Conservation (phyloP, 2,113 vertebrate species). For the Glaucomys volans region DNA sequence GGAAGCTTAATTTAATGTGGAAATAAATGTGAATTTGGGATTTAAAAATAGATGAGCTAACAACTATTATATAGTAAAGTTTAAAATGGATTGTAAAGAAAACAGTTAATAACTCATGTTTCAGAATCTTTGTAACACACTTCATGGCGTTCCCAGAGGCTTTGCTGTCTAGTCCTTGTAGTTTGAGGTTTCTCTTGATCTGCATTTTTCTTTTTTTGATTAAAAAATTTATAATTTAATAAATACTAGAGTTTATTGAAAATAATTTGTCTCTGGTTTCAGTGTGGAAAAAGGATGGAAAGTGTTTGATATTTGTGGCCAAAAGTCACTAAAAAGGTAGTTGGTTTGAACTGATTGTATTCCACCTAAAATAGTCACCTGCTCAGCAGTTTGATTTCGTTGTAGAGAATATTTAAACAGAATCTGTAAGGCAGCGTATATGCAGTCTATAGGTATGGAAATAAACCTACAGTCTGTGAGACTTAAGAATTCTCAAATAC, state of each 20-base stretch:
- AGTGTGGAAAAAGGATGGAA: conserved; percentile 56
- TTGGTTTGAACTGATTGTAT: conserved; percentile 10
- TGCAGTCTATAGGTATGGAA: conserved; percentile 1
- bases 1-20: conserved; percentile 87
- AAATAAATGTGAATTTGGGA: conserved; percentile 87
- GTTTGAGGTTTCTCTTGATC: conserved; percentile 86
- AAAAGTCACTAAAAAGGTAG: background rate
- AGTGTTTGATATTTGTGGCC: background rate
- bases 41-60: conserved; percentile 85
- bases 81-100: conserved; percentile 86
- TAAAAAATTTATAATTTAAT: conserved; percentile 93
- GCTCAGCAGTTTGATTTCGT: conserved; percentile 33
- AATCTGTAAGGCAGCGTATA: background rate
- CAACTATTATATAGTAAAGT: conserved; percentile 82
- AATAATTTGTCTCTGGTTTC: conserved; percentile 78
- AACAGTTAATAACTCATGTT: conserved; percentile 84
- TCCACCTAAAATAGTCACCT: conserved; percentile 8
- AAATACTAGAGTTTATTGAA: conserved; percentile 91
- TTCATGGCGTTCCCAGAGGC: conserved; percentile 83
- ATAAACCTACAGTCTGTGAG: conserved; percentile 19
- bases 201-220: conserved; percentile 87
- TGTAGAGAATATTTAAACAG: conserved; percentile 16
- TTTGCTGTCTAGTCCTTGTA: conserved; percentile 89
- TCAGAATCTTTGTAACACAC: conserved; percentile 84
- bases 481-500: conserved; percentile 20